Conservation (phyloP, 2,797 vertebrate species). For the Lindbergichthys nudifrons region DNA sequence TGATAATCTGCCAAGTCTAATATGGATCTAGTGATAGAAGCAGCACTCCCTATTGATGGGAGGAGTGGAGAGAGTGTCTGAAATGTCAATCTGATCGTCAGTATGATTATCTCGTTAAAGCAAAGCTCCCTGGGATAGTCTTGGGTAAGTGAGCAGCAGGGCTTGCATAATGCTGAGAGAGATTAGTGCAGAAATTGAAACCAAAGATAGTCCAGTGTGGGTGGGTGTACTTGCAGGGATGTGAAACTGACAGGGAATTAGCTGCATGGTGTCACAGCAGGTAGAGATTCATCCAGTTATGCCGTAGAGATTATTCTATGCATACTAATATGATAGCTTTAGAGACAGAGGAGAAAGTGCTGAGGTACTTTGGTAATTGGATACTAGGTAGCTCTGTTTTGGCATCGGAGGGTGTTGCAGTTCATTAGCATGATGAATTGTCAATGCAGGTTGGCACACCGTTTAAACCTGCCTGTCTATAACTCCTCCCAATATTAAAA, state of each 20-base stretch:
- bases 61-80: constrained; percentile 71
- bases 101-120: constrained; percentile 77
- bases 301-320: constrained; percentile 46
- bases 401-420: background rate
- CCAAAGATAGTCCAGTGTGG: constrained; percentile 74
- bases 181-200: constrained; percentile 72
- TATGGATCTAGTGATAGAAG: constrained; percentile 71
- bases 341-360: constrained; percentile 12
- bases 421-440: background rate
- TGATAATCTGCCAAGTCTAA: constrained; percentile 78
- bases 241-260: constrained; percentile 73
- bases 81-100: constrained; percentile 80
- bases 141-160: constrained; percentile 74
- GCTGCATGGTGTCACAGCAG: constrained; percentile 68
- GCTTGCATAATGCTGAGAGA: constrained; percentile 66
- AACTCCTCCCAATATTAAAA: background rate
- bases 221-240: constrained; percentile 63
- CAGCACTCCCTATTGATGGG: constrained; percentile 65
- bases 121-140: constrained; percentile 75
- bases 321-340: constrained; percentile 46
- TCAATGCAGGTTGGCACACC: background rate
- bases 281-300: constrained; percentile 67
- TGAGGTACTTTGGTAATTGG: background rate
- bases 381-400: background rate
- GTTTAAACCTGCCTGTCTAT: background rate